Base-by-base conservation (phyloP, 2,113 vertebrate genomes). In the Poecile atricapillus region DNA sequence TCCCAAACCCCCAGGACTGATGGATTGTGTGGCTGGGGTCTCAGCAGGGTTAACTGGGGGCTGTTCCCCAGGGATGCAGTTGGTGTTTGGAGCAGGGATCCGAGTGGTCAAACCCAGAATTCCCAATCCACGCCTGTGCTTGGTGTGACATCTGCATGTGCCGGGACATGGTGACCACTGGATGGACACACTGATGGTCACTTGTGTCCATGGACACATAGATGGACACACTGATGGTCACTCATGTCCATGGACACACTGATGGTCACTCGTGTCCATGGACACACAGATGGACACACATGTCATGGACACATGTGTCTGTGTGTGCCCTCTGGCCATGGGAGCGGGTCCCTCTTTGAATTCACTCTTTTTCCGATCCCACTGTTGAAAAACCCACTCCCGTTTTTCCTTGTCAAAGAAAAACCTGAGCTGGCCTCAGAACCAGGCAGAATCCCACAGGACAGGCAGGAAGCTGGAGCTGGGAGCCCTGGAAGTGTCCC, bases 61-160 rank as follows among this genome's bases (percentile, higher is more conserved):
- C 33, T 65, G 62, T 16, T 49, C 18, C 33, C 13, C 2, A 44
- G 19, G 24, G 28, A 12, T 5, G 13, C 39, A 1, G 20, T 0
- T 7, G 59, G 67, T 20, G 75, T 24, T 71, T 24, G 4, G 35
- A 25, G 60, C 55, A 9, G 73, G 65, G n/a, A 37, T 8, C 10
- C 17, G 0, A 43, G 4, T 0, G 44, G 91, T 69, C n/a, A 33
- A 86, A 87, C 4, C 8, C 0, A 0, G 11, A 1, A n/a, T 47
- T 74, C 60, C 83, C 46, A 7, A 53, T 58, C 56, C 6, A 39
- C 5, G 0, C 7, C 1, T 12, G 67, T 35, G 53, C 52, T 33
- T 2, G 3, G 43, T 2, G 10, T 3, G 39, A 14, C 74, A 18
- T 3, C 52, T 15, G 1, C 0, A 0, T 5, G 13, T 56, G 50